Evolutionary conservation across 1,140 invertebrate species (phyloP).

Genomic region (Diuraphis noxia): DNA sequence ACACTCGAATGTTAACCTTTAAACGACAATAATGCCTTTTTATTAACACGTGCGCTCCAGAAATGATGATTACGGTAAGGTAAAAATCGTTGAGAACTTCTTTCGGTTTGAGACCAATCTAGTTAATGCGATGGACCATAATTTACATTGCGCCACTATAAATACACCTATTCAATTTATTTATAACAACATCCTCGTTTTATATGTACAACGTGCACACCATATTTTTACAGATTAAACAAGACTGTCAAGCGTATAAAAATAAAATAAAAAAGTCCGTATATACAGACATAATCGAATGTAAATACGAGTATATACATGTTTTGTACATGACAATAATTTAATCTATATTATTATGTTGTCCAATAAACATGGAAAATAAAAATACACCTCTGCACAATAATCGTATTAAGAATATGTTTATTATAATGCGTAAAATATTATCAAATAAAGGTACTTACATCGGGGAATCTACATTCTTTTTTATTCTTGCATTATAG

Average conservation of each 20-base stretch:
- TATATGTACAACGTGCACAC: background rate
- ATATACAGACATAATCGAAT: slow-evolving; percentile 30
- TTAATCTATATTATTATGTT: slow-evolving; percentile 41
- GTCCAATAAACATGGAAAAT: slow-evolving; percentile 7
- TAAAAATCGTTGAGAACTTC: background rate
- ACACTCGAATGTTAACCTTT: background rate
- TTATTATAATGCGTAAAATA: background rate
- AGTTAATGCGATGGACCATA: slow-evolving; percentile 21
- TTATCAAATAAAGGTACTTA: background rate
- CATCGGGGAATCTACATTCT: background rate
- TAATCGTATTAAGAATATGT: slow-evolving; percentile 15
- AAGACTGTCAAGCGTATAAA: background rate
- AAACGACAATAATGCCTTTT: slow-evolving; percentile 5
- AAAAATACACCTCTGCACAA: slow-evolving; percentile 17
- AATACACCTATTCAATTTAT: slow-evolving; percentile 31
- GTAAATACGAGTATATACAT: background rate
- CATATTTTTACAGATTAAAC: slow-evolving; percentile 34
- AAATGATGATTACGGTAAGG: background rate
- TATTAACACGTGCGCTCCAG: background rate
- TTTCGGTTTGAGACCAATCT: slow-evolving; percentile 16
- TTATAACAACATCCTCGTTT: slow-evolving; percentile 25
- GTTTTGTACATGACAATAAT: background rate
- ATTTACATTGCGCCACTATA: slow-evolving; percentile 10
- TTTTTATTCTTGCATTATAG: background rate
- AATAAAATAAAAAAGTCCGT: background rate